Base-by-base conservation (phyloP, 2,888 invertebrate genomes). In the Artemia sinica region DNA sequence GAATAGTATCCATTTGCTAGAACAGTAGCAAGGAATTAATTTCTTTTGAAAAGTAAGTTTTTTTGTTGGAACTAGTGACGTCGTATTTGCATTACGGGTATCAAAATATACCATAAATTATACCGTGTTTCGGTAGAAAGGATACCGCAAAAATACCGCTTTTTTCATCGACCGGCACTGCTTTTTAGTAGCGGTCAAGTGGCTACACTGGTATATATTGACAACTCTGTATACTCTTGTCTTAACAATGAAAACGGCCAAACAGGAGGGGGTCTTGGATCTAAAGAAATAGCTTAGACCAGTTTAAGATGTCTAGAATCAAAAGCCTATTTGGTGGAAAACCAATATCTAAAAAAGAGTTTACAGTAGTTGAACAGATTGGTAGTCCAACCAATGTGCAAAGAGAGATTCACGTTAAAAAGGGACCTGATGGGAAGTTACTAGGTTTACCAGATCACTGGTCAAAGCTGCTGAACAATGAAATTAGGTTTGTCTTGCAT, bases 371-470 rank as follows among this genome's bases (percentile, higher is more conserved):
- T 58, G 63, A 58, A 10, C 14, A 58, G n/a, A 58, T 58, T 58
- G 63, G 63, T 10, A 58, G 14, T 8, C 63, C 63, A 11, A 58
- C 63, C n/a, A 58, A 58, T 58, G 63, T 58, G n/a, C 63, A 58
- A 28, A 58, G 63, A 58, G 63, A 28, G 11, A 28, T 58, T n/a
- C 63, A 58, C 10, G 63, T 58, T 9, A 58, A 28, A 9, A 8
- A 28, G 9, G 63, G 63, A 28, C 63, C 63, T 58, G 63, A 58
- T 58, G 63, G 63, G 8, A n/a, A 58, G 63, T 58, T 58, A 28
- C 14, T 18, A 10, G 63, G 63, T 1, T 28, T 58, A 10, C 63
- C 63, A 58, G 63, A 58, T 58, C 63, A 58, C 14, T 58, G 63
- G 63, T 28, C n/a, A 28, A 58, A 58, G 63, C 63, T 58, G 8